These are phyloP conservation scores for Phrynosoma blainvillii DNA, from an alignment of 2,113 vertebrate species.

Conservation along the genomic window DNA sequence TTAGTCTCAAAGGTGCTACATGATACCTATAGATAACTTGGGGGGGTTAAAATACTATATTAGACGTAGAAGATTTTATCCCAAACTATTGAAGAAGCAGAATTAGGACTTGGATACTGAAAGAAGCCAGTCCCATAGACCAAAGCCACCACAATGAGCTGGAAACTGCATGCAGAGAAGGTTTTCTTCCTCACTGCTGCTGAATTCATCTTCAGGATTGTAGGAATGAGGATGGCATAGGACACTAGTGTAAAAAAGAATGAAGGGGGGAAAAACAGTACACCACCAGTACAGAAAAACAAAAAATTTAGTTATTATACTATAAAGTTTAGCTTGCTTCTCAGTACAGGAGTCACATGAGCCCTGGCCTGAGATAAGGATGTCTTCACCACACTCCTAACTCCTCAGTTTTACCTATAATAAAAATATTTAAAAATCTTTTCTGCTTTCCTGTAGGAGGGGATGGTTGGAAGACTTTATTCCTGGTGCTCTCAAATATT, in stretches of 20 bases:
- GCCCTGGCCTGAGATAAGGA: no score
- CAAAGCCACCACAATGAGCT: neutral
- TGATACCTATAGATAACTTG: neutral
- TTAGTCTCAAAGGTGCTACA: no score
- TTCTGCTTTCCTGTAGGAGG: no score
- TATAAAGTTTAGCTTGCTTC: no score
- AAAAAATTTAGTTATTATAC: neutral
- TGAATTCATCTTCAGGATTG: conserved; percentile 1
- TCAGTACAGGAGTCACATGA: neutral
- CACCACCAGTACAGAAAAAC: neutral
- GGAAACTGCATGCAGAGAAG: conserved; percentile 3
- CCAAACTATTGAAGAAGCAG: neutral
- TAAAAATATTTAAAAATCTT: no score
- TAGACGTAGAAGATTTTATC: neutral
- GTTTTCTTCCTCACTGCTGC: conserved; percentile 4
- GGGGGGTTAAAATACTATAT: neutral
- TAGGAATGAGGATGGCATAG: conserved; percentile 1
- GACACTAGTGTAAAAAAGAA: neutral
- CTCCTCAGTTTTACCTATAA: no score
- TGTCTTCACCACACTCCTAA: no score
- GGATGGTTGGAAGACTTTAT: no score
- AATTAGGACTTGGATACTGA: neutral
- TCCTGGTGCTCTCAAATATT: no score
- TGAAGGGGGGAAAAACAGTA: neutral
- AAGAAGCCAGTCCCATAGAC: neutral